Base-by-base conservation (phyloP, 2,113 vertebrate genomes). In the Bos indicus region DNA sequence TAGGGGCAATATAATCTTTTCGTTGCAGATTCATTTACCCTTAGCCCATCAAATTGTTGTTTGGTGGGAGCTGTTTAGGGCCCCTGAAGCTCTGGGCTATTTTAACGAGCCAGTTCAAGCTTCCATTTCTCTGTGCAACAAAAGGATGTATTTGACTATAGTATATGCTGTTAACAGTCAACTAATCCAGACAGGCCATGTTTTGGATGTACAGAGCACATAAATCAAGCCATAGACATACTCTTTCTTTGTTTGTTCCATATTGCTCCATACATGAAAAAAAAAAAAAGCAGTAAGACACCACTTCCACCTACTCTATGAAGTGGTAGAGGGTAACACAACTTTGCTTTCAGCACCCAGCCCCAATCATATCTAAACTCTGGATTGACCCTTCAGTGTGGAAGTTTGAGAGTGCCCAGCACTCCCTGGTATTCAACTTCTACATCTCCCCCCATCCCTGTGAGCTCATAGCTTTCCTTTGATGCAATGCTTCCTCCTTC, bases 21-120 rank as follows among this genome's bases (percentile, higher is more conserved):
- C 7, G 36, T 88, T 91, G 10, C 91, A 74, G 67, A 94, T 84
- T 97, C 43, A 87, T 85, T 91, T 97, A 82, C 12, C 4, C 60
- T 78, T 93, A 94, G 64, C 40, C 62, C 52, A 80, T 84, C 40
- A 91, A 85, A 97, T 77, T 93, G 25, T 88, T 95, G 21, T 59
- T 96, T 90, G 28, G 40, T 23, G 52, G 40, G 54, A 94, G 62
- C 25, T 82, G 11, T 46, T 95, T 77, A 84, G 54, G 43, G 51
- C 4, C 60, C 59, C 88, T 89, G 71, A 96, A 97, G 52, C 91
- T 82, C 62, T 60, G 52, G 64, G 77, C n/a, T 92, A 80, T 96
- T 98, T 94, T 90, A 94, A 95, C 0, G 7, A 96, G 74, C 16
- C 57, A 84, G 93, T 96, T 89, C 71, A 88, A 91, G 67, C 52